Evolutionary conservation across 2,113 vertebrate genomes (phyloP), one percentile per base, ranked within the genome.

Genomic region (Myotis davidii): DNA sequence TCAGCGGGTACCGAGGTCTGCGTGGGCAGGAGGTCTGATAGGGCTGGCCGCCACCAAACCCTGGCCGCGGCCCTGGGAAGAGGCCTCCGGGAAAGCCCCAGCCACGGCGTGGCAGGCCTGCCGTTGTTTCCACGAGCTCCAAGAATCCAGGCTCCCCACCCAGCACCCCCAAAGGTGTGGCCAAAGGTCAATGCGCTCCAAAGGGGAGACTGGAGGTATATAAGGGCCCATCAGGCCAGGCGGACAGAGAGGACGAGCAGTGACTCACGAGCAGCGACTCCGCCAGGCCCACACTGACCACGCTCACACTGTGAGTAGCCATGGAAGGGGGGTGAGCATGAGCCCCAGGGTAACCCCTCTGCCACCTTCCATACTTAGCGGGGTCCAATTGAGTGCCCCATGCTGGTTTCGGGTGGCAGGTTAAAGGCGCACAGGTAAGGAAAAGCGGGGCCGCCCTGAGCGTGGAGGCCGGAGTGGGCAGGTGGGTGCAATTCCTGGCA

Each of bases 121-220:
- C 67, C 0, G 0, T 13, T 39, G 96, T 97, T 95, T 97, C 96
- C 50, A 42, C 0, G 79, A 91, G 79, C 65, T 27, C 67, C 79
- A 77, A 83, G 96, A 94, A 97, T 94, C 65, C 88, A 56, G 65
- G 20, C 23, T 88, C 48, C 81, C 67, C 37, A 54, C 50, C 56
- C 82, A 52, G 73, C 73, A 72, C 76, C 79, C 70, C 85, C 79
- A 95, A 37, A 29, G 3, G 1, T 54, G 52, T 52, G 90, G 74
- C 48, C 94, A 97, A 95, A 97, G 82, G 88, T 92, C 48, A 96
- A 72, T 32, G 84, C 52, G 65, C 39, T 45, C 42, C 14, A 5
- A 6, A 69, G 27, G 42, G 25, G 74, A 25, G 77, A 13, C 9
- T 2, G 23, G 34, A 25, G 48, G 61, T 73, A 74, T 84, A 72